A percentile compares a stretch with the other conserved stretches of the same genome.
Conservation (phyloP, 1,140 invertebrate genomes). For the Orius laevigatus region DNA sequence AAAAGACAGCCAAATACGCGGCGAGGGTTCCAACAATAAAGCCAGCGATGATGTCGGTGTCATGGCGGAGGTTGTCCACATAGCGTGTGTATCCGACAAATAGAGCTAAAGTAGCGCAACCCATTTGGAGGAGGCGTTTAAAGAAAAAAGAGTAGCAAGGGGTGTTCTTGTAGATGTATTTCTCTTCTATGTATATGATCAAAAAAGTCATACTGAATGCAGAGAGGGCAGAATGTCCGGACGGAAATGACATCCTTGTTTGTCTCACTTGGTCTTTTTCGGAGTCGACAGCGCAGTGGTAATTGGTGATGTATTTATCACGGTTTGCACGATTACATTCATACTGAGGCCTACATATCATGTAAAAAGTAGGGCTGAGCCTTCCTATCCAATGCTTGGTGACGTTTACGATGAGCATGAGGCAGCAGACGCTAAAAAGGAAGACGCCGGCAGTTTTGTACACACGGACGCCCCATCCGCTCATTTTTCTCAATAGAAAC, state of each 20-base stretch:
- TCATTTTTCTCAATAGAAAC: conserved; percentile 20
- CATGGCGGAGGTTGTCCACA: too few relatives aligned
- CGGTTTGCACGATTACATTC: conserved; percentile 12
- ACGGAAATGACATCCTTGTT: conserved; percentile 58
- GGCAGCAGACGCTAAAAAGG: conserved; percentile 62
- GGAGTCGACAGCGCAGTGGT: conserved; percentile 35
- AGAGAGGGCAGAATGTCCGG: conserved; percentile 69
- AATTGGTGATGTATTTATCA: conserved; percentile 40
- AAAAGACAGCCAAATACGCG: too few relatives aligned
- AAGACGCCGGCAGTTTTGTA: conserved; percentile 60
- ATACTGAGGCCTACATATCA: conserved; percentile 46
- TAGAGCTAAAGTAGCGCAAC: too few relatives aligned
- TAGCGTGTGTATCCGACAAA: too few relatives aligned
- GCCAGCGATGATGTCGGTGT: too few relatives aligned
- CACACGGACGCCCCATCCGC: conserved; percentile 27
- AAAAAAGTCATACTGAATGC: conserved; percentile 65
- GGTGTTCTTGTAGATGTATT: too few relatives aligned
- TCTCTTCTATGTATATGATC: too few relatives aligned
- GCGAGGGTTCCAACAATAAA: too few relatives aligned
- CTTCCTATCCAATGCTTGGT: conserved; percentile 83
- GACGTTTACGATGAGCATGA: conserved; percentile 69
- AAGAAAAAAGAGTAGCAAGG: too few relatives aligned
- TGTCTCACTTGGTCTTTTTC: conserved; percentile 44
- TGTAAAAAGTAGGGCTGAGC: conserved; percentile 79
- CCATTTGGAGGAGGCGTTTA: too few relatives aligned